These are phyloP conservation scores for Dasypolia templi DNA, from an alignment of 2,888 invertebrate genomes.

Conservation along the genomic window DNA sequence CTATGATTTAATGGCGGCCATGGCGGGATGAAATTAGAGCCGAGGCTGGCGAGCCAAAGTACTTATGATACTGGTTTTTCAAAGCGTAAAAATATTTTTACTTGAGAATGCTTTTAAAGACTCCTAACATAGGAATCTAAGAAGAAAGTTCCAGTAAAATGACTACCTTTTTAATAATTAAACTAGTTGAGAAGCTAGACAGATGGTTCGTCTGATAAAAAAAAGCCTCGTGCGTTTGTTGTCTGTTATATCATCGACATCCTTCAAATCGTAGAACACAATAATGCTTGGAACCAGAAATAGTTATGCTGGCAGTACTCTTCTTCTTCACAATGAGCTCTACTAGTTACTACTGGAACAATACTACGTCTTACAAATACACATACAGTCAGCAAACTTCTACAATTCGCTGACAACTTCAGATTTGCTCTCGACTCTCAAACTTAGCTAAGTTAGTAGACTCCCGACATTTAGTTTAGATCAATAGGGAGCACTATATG, in stretches of 20 bases:
- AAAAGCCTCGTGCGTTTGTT: too few species aligned
- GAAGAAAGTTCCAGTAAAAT: too few species aligned
- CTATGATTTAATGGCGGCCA: background rate
- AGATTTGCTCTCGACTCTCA: background rate
- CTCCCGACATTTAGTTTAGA: constrained; percentile 16
- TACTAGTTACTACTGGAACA: background rate
- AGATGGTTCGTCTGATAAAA: too few species aligned
- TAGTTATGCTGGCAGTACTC: background rate
- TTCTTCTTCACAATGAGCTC: background rate
- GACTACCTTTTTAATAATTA: too few species aligned
- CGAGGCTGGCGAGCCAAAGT: too few species aligned
- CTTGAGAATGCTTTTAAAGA: too few species aligned
- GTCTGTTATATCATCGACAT: too few species aligned
- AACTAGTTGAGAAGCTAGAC: too few species aligned
- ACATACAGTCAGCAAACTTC: background rate
- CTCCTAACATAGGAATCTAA: too few species aligned
- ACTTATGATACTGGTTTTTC: too few species aligned
- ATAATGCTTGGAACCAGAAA: background rate
- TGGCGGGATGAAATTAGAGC: background rate
- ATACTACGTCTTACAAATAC: background rate
- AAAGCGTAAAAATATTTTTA: background rate
- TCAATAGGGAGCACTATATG: constrained; percentile 36
- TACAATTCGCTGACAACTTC: background rate
- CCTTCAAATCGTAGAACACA: background rate
- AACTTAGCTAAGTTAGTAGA: constrained; percentile 12